phyloP scores from a whole-genome alignment of 2,797 vertebrate genomes.

The Austrolebias charrua region DNA sequence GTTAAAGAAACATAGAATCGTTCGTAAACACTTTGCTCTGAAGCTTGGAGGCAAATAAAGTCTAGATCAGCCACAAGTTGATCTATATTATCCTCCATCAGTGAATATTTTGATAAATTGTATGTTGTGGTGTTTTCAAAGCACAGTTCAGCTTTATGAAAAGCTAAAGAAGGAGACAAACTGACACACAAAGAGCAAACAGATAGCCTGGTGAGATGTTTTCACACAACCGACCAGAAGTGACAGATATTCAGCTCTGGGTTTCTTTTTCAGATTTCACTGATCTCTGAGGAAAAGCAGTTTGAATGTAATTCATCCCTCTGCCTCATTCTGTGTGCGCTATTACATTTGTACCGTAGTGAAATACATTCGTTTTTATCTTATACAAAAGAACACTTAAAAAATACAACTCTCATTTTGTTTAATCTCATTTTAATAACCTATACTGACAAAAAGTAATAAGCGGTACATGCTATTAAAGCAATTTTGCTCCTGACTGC shows the following conservation, averaged over 20 bases:
- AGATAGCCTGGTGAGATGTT: constrained; percentile 53
- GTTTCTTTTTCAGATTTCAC: constrained; percentile 43
- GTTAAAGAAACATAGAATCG: not conserved
- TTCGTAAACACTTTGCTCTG: not conserved
- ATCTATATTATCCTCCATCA: not conserved
- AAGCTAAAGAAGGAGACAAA: constrained; percentile 18
- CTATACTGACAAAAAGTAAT: constrained; percentile 29
- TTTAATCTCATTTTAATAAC: constrained; percentile 51
- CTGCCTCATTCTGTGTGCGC: constrained; percentile 22
- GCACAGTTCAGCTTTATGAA: constrained; percentile 36
- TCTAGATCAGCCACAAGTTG: not conserved
- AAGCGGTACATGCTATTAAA: constrained; percentile 15
- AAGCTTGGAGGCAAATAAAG: not conserved
- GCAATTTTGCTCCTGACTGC: constrained; percentile 8
- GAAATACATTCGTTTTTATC: constrained; percentile 17
- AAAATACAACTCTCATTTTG: constrained; percentile 34
- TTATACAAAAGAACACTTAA: constrained; percentile 30
- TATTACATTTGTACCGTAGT: constrained; percentile 25
- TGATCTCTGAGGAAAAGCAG: constrained; percentile 30
- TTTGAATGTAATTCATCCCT: constrained; percentile 44
- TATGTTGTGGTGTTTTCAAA: constrained; percentile 14
- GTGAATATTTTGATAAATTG: constrained; percentile 40
- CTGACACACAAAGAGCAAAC: constrained; percentile 42
- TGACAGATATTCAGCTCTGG: constrained; percentile 44
- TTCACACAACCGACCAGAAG: constrained; percentile 49